Percentiles rank a stretch among this genome's conserved stretches.
Evolutionary conservation across 2,888 invertebrate genomes (phyloP).

Genomic region (Philhelius pedissequus): DNA sequence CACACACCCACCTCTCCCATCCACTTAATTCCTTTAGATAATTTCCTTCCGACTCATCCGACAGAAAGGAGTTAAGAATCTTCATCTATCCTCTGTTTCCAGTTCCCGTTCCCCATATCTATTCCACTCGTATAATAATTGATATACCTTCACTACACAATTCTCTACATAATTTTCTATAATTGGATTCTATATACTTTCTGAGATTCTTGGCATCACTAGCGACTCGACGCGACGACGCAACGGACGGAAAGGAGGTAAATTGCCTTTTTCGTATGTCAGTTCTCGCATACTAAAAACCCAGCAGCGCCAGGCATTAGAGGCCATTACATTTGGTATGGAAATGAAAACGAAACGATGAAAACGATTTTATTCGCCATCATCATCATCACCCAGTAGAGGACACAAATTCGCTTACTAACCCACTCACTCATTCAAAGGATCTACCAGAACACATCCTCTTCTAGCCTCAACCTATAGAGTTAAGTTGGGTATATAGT

Average conservation of each 20-base stretch:
- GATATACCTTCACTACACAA: not conserved
- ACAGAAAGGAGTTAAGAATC: conserved; percentile 40
- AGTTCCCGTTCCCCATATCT: not conserved
- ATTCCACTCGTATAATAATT: not conserved
- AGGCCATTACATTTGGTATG: conserved; percentile 64
- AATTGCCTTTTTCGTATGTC: conserved; percentile 58
- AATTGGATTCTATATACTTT: conserved; percentile 61
- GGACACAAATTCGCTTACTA: conserved; percentile 56
- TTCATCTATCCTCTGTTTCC: conserved; percentile 17
- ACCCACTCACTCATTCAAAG: conserved; percentile 50
- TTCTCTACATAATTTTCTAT: conserved; percentile 53
- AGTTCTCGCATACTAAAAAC: conserved; percentile 16
- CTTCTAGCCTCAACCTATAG: not conserved
- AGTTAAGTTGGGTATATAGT: not conserved
- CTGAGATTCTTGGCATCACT: conserved; percentile 18
- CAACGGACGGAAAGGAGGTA: not conserved
- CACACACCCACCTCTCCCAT: not conserved
- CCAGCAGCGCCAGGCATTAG: conserved; percentile 55
- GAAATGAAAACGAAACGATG: conserved; percentile 63
- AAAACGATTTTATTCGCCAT: conserved; percentile 37
- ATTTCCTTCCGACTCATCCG: conserved; percentile 50
- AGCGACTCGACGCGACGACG: not conserved
- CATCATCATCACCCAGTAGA: not conserved
- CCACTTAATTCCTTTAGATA: conserved; percentile 38
- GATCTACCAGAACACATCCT: conserved; percentile 5